Evolutionary conservation across 2,888 invertebrate species (phyloP).

Genomic region (Cantharis flavilabris): DNA sequence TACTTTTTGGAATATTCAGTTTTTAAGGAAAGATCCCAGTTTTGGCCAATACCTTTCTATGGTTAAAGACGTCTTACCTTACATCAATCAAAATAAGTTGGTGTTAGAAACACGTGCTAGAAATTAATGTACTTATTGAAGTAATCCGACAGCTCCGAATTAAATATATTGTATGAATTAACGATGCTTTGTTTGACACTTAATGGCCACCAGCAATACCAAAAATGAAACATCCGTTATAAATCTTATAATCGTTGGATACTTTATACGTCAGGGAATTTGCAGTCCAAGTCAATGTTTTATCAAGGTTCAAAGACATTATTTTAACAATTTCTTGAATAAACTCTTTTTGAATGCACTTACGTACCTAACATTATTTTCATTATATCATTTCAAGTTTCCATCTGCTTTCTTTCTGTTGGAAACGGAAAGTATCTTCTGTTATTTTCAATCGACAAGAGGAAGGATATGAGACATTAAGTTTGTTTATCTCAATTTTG

Average conservation of each 20-base stretch:
- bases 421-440: neutral
- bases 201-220: conserved; percentile 15
- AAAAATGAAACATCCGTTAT: conserved; percentile 23
- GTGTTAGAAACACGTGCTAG: neutral
- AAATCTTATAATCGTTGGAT: conserved; percentile 8
- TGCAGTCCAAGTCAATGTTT: conserved; percentile 26
- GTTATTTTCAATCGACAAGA: neutral
- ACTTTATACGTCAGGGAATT: conserved; percentile 13
- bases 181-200: conserved; percentile 8
- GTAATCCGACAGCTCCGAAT: conserved; percentile 13
- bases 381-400: neutral
- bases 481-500: neutral
- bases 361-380: neutral
- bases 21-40: neutral
- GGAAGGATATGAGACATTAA: neutral
- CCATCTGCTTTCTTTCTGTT: neutral
- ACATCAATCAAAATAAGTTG: conserved; percentile 2
- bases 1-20: neutral
- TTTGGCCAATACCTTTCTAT: neutral
- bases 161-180: conserved; percentile 19
- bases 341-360: neutral
- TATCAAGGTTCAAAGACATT: conserved; percentile 27
- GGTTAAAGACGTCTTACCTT: neutral
- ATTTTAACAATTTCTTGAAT: conserved; percentile 7
- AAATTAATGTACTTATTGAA: conserved; percentile 4